Conservation (phyloP, 2,797 vertebrate species). For the Parauchenoglanis ngamensis region DNA sequence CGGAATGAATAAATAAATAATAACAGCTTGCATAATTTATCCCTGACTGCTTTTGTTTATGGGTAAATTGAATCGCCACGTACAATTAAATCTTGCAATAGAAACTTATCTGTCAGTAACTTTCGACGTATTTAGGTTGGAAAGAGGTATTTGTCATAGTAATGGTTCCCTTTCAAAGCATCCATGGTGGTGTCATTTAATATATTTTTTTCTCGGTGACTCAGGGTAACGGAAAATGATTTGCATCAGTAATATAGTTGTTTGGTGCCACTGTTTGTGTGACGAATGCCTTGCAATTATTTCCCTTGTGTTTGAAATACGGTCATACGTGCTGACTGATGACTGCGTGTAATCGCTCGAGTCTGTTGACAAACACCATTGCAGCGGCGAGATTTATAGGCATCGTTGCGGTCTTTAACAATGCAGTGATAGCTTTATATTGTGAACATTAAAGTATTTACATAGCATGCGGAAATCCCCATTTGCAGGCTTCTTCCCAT, state of each 20-base stretch:
- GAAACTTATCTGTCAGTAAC: conserved; percentile 51
- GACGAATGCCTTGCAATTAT: conserved; percentile 27
- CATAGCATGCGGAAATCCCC: background rate
- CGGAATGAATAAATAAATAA: conserved; percentile 49
- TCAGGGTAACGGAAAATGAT: conserved; percentile 31
- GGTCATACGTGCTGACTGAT: conserved; percentile 1
- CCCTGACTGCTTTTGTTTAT: conserved; percentile 61
- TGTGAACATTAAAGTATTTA: background rate
- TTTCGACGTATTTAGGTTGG: conserved; percentile 32
- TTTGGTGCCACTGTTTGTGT: conserved; percentile 17
- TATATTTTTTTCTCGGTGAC: conserved; percentile 15
- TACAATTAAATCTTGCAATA: conserved; percentile 60
- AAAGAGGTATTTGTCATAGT: conserved; percentile 33
- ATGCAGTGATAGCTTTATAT: background rate
- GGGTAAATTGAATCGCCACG: conserved; percentile 62
- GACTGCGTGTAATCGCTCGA: background rate
- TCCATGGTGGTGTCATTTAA: background rate
- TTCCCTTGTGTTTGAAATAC: background rate
- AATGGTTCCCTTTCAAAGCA: background rate
- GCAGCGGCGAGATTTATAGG: conserved; percentile 19
- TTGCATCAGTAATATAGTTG: conserved; percentile 36
- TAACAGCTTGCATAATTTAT: conserved; percentile 69
- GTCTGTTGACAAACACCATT: conserved; percentile 16
- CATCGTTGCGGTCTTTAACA: conserved; percentile 27
- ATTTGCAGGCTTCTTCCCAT: background rate